These are phyloP conservation scores for Erebia palarica DNA, from an alignment of 2,888 invertebrate species.

Conservation along the genomic window DNA sequence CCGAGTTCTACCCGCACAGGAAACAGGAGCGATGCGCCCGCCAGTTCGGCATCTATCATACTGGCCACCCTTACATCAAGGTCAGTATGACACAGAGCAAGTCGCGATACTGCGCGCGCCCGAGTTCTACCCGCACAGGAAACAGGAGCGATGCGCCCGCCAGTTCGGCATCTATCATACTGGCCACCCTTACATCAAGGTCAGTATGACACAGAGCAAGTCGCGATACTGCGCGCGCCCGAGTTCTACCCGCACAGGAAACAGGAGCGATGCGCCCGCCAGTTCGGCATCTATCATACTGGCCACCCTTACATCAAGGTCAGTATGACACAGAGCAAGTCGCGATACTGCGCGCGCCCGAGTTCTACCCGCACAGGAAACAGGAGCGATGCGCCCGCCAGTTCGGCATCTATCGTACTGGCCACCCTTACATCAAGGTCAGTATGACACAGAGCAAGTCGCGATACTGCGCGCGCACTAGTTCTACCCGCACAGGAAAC, in stretches of 20 bases:
- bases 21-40: slow-evolving; percentile 96
- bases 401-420: too few species aligned
- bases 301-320: slow-evolving; percentile 96
- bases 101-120: slow-evolving; percentile 90
- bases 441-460: too few species aligned
- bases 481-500: too few species aligned
- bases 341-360: too few species aligned
- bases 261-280: slow-evolving; percentile 94
- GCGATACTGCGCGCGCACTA: too few species aligned
- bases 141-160: slow-evolving; percentile 94
- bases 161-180: slow-evolving; percentile 95
- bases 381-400: too few species aligned
- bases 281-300: slow-evolving; percentile 94
- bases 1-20: slow-evolving; percentile 96
- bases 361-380: too few species aligned
- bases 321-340: slow-evolving; percentile 2
- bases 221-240: slow-evolving; percentile 90
- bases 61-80: slow-evolving; percentile 95
- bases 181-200: slow-evolving; percentile 95
- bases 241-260: slow-evolving; percentile 98
- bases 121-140: slow-evolving; percentile 96
- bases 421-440: too few species aligned
- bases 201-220: slow-evolving; percentile 48
- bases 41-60: slow-evolving; percentile 95
- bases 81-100: slow-evolving; percentile 58